Evolutionary conservation across 2,113 vertebrate species (phyloP).

Genomic region (Martes martes): DNA sequence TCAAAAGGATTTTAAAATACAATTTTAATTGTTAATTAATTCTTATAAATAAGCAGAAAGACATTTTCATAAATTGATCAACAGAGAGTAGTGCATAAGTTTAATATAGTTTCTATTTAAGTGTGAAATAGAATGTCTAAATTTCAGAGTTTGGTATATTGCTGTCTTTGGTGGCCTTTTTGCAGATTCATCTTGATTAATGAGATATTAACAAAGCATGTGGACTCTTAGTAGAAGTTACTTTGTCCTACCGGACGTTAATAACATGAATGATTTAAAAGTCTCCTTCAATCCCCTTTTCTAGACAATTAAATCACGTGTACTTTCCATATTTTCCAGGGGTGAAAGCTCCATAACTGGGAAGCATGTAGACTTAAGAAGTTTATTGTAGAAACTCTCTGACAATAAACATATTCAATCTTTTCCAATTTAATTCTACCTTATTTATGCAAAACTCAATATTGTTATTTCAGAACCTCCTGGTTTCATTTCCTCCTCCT

Average conservation of each 20-base stretch:
- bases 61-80: background rate
- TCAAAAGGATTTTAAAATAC: background rate
- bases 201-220: background rate
- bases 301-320: background rate
- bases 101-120: background rate
- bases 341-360: background rate
- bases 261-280: background rate
- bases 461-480: background rate
- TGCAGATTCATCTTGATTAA: background rate
- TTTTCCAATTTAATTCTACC: constrained; percentile 1
- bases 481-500: constrained; percentile 28
- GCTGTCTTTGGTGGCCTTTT: background rate
- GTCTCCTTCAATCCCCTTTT: background rate
- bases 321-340: background rate
- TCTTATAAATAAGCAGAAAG: background rate
- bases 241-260: background rate
- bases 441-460: constrained; percentile 6
- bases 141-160: background rate
- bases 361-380: rapidly evolving
- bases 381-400: background rate
- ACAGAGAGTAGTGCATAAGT: background rate
- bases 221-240: background rate
- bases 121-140: background rate
- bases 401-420: background rate
- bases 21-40: background rate